Evolutionary conservation across 30 jellyfish, hydroid and myxozoan genomes (phyloP).

Genomic region (Aurelia aurita): DNA sequence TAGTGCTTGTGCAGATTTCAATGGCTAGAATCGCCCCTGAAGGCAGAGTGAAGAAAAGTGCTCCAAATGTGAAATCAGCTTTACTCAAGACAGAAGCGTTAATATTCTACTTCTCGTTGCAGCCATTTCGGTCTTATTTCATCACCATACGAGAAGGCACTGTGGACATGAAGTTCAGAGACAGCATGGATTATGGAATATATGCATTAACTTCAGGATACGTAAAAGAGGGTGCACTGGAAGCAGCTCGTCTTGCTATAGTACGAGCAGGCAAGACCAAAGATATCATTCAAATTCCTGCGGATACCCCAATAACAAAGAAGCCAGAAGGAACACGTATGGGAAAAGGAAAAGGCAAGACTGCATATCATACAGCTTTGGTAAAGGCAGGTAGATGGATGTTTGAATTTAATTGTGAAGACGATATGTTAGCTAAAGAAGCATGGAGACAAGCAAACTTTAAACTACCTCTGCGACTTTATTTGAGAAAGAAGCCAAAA

Average conservation of each 20-base stretch:
- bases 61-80: too few relatives aligned
- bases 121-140: constrained; percentile 17
- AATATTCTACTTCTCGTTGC: not conserved
- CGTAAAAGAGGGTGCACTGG: constrained; percentile 90
- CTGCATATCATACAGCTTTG: constrained; percentile 86
- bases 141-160: constrained; percentile 57
- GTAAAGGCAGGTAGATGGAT: constrained; percentile 88
- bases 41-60: too few relatives aligned
- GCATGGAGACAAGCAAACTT: constrained; percentile 92
- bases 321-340: constrained; percentile 93
- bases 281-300: constrained; percentile 69
- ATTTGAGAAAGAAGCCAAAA: constrained; percentile 82
- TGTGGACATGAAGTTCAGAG: constrained; percentile 65
- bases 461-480: constrained; percentile 82
- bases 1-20: too few relatives aligned
- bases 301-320: constrained; percentile 85
- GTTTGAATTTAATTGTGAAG: constrained; percentile 89
- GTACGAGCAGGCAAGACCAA: constrained; percentile 86
- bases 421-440: constrained; percentile 81
- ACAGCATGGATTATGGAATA: constrained; percentile 85
- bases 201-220: constrained; percentile 94
- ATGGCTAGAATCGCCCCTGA: too few relatives aligned
- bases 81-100: too few relatives aligned
- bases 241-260: constrained; percentile 89
- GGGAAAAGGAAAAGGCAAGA: constrained; percentile 98